phyloP scores from a whole-genome alignment of 2,888 invertebrate genomes.

The Timema cristinae region DNA sequence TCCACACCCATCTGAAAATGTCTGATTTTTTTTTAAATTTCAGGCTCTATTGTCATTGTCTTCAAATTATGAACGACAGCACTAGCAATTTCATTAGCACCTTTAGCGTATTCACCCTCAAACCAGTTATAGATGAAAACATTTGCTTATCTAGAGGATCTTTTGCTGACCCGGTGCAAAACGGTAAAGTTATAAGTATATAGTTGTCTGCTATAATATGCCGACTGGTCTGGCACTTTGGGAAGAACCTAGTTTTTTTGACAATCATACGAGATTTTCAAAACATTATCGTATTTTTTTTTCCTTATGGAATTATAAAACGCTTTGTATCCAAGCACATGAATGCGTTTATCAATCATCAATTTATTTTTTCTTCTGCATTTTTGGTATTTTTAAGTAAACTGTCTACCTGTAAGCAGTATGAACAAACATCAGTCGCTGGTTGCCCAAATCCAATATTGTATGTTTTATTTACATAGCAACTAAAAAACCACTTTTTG shows the following conservation, averaged over 20 bases:
- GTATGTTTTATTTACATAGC: neutral
- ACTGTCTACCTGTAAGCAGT: neutral
- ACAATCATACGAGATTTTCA: neutral
- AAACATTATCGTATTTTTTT: no score
- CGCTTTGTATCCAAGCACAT: neutral
- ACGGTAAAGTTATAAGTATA: neutral
- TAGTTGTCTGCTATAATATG: neutral
- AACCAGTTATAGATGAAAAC: neutral
- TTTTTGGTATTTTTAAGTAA: neutral
- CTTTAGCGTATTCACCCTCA: neutral
- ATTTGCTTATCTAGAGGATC: conserved; percentile 4
- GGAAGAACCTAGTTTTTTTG: neutral
- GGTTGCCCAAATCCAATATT: neutral
- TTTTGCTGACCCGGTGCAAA: neutral
- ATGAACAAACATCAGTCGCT: neutral
- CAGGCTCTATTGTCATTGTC: neutral
- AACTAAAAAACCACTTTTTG: neutral
- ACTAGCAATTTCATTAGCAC: neutral
- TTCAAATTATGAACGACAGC: neutral
- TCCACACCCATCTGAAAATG: neutral
- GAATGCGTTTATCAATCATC: neutral
- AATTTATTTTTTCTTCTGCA: neutral
- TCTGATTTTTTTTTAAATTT: neutral
- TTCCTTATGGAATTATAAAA: neutral
- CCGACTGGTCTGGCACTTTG: neutral